Conservation (phyloP, 1,140 invertebrate species). For the Plutomurus gul region DNA sequence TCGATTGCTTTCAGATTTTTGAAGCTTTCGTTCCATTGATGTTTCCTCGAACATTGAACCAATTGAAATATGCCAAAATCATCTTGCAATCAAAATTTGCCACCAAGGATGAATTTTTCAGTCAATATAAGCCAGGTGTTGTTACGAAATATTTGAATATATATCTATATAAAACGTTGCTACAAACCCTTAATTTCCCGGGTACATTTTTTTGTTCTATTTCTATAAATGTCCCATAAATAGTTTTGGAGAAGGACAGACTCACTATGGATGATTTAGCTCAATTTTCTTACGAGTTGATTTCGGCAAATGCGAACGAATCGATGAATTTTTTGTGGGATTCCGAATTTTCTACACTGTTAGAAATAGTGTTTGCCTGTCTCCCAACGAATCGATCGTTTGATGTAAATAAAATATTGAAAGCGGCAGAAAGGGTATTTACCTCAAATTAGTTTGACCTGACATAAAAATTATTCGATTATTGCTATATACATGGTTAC, state of each 20-base stretch:
- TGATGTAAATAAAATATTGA: background rate
- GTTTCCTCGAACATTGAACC: conserved; percentile 31
- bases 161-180: too few relatives aligned
- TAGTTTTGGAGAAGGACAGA: background rate
- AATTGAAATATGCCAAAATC: conserved; percentile 1
- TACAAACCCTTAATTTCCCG: too few relatives aligned
- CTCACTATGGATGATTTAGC: background rate
- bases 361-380: background rate
- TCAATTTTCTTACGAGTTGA: background rate
- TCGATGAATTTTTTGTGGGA: background rate
- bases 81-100: conserved; percentile 38
- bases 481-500: background rate
- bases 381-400: background rate
- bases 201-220: too few relatives aligned
- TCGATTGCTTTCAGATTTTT: background rate
- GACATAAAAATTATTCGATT: background rate
- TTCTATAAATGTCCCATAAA: too few relatives aligned
- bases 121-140: background rate
- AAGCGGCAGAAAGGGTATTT: background rate
- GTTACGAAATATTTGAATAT: too few relatives aligned
- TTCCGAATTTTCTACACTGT: background rate
- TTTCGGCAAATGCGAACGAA: background rate
- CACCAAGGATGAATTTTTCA: conserved; percentile 17
- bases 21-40: conserved; percentile 20
- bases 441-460: background rate